These are phyloP conservation scores for Pachycephus smyrnensis DNA, from an alignment of 2,888 invertebrate genomes.

Conservation along the genomic window DNA sequence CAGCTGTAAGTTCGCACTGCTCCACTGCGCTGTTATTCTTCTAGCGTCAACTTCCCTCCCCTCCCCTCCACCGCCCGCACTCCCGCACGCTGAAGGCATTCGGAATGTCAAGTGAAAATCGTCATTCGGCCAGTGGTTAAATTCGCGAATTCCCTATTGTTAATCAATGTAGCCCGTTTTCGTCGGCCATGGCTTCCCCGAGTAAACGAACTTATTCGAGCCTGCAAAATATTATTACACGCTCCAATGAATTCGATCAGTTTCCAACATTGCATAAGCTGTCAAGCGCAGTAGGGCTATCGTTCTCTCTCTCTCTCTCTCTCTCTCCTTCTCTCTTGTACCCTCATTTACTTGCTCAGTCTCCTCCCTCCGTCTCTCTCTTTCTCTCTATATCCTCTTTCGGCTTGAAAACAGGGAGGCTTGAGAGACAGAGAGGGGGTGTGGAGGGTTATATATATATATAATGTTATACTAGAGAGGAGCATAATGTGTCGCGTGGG, in stretches of 20 bases:
- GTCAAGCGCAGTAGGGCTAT: constrained; percentile 49
- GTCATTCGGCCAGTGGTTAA: neutral
- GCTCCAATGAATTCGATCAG: constrained; percentile 61
- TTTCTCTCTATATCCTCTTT: neutral
- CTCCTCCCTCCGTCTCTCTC: neutral
- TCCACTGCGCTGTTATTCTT: too few relatives aligned
- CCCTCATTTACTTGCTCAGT: too few relatives aligned
- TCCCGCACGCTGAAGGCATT: neutral
- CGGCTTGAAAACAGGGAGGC: neutral
- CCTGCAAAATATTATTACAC: constrained; percentile 63
- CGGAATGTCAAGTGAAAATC: neutral
- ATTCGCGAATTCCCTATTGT: constrained; percentile 12
- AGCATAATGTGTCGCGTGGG: neutral
- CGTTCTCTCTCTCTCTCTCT: neutral
- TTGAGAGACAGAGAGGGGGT: neutral
- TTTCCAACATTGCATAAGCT: constrained; percentile 61
- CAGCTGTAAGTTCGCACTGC: too few relatives aligned
- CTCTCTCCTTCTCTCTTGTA: neutral
- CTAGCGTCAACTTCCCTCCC: too few relatives aligned
- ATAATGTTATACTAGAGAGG: neutral
- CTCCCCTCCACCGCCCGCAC: too few relatives aligned
- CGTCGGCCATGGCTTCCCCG: constrained; percentile 44
- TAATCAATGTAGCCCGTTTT: constrained; percentile 53
- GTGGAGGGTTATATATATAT: neutral
- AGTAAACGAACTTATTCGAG: constrained; percentile 60